phyloP scores from a whole-genome alignment of 2,113 vertebrate species.

The Sinocyclocheilus grahami region DNA sequence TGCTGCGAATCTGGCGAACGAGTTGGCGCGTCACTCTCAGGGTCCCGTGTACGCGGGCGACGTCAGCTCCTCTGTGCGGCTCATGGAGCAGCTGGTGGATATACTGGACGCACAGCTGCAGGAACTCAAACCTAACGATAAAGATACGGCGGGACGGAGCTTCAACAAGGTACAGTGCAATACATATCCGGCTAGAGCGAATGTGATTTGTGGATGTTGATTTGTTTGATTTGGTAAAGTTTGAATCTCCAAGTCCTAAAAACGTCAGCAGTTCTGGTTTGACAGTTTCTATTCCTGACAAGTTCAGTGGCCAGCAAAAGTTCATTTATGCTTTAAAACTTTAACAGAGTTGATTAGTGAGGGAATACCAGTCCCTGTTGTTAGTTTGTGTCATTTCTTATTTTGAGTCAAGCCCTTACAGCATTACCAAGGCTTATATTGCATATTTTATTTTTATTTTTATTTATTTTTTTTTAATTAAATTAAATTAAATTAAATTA shows the following conservation, averaged over 20 bases:
- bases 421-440: neutral
- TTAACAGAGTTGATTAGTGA: neutral
- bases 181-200: neutral
- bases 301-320: neutral
- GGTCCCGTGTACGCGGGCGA: conserved; percentile 93
- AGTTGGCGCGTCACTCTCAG: conserved; percentile 95
- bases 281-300: neutral
- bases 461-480: no score
- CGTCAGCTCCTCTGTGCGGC: conserved; percentile 92
- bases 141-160: conserved; percentile 89
- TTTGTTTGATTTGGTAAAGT: neutral
- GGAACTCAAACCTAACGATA: conserved; percentile 90
- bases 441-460: no score
- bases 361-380: neutral
- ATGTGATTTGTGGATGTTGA: neutral
- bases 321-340: no score
- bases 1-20: conserved; percentile 94
- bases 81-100: conserved; percentile 98
- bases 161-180: conserved; percentile 91
- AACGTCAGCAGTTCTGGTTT: neutral
- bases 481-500: no score
- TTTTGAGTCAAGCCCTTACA: neutral
- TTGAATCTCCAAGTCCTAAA: neutral
- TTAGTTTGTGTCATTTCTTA: neutral
- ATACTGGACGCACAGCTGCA: conserved; percentile 97